These are phyloP conservation scores for Ophion obscuratus DNA, from an alignment of 2,888 invertebrate genomes.

Conservation along the genomic window DNA sequence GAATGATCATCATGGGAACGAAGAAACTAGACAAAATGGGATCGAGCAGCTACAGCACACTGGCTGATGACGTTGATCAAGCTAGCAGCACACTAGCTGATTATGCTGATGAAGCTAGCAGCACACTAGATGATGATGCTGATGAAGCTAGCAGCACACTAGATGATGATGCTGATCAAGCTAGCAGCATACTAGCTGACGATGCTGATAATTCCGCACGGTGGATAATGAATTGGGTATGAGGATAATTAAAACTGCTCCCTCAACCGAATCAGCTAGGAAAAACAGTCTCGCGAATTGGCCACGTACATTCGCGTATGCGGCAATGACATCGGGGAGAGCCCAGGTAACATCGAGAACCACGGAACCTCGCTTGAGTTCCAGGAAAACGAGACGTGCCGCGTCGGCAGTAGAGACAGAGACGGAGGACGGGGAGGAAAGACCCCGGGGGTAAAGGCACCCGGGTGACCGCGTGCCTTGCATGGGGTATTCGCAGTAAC, in stretches of 20 bases:
- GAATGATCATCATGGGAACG: neutral
- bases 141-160: neutral
- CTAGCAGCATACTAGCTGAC: no score
- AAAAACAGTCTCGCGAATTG: constrained; percentile 8
- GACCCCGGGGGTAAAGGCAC: constrained; percentile 57
- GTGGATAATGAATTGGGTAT: no score
- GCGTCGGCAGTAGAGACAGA: constrained; percentile 4
- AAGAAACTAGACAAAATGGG: neutral
- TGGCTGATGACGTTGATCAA: no score
- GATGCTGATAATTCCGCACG: no score
- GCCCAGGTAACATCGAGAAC: constrained; percentile 48
- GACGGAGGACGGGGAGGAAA: constrained; percentile 27
- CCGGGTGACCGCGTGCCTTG: constrained; percentile 67
- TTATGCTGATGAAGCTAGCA: no score
- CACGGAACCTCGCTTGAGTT: constrained; percentile 60
- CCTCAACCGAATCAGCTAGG: neutral
- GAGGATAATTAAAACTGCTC: no score
- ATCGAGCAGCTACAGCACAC: neutral
- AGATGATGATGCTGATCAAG: no score
- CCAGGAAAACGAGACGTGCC: constrained; percentile 58
- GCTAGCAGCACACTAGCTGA: neutral
- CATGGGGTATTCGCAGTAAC: constrained; percentile 56
- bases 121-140: no score
- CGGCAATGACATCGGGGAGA: constrained; percentile 29
- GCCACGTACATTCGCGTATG: constrained; percentile 4